phyloP scores from a whole-genome alignment of 2,797 vertebrate species.

The Melanogrammus aeglefinus region DNA sequence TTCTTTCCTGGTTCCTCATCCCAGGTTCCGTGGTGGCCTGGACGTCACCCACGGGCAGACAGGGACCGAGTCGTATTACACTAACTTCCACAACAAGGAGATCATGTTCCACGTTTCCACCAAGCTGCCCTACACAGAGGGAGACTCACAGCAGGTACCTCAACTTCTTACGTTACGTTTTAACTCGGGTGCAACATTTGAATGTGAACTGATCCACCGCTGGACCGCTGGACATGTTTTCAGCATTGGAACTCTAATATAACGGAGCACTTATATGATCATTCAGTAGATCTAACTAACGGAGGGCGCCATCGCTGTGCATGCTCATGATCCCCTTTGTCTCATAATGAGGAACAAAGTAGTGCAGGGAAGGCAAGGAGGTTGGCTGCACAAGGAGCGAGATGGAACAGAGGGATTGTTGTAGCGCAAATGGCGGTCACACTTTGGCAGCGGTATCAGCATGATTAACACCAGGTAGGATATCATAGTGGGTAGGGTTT shows the following conservation, averaged over 20 bases:
- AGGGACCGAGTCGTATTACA: slow-evolving; percentile 87
- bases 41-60: slow-evolving; percentile 95
- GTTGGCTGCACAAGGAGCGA: not conserved
- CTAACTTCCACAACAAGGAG: slow-evolving; percentile 92
- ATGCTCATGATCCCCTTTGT: not conserved
- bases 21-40: slow-evolving; percentile 90
- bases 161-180: slow-evolving; percentile 7
- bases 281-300: not conserved
- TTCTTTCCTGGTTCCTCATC: slow-evolving; percentile 22
- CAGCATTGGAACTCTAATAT: not conserved
- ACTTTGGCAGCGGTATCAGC: not conserved
- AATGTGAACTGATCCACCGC: not conserved
- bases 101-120: slow-evolving; percentile 98
- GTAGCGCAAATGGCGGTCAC: not conserved
- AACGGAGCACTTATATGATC: not conserved
- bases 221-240: not conserved
- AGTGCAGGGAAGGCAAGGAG: not conserved
- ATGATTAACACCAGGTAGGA: not conserved
- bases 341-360: not conserved
- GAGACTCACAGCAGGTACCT: slow-evolving; percentile 89
- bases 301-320: not conserved
- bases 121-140: slow-evolving; percentile 95
- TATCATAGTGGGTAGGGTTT: not conserved
- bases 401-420: not conserved
- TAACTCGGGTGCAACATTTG: not conserved